Base-by-base conservation (phyloP, 2,797 vertebrate genomes). In the Halcyon chelicuti region DNA sequence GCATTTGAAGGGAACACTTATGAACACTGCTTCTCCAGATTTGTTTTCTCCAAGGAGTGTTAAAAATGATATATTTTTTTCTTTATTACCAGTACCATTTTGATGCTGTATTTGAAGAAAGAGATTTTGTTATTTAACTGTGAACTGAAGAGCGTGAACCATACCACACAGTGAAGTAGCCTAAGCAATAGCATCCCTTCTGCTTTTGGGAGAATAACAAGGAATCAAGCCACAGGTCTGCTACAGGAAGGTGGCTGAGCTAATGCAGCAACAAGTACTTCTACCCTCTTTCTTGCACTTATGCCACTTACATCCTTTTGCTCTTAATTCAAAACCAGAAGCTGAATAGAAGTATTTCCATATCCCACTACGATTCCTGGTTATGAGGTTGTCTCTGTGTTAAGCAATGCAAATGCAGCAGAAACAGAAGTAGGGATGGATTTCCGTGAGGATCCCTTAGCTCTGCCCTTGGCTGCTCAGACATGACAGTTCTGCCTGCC, bases 51-150 rank as follows among this genome's bases (percentile, higher is more conserved):
- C 52, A 88, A 90, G 58, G 81, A 95, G 14, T n/a, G 62, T 72
- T 82, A 70, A 54, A 74, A 88, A 86, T 5, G 55, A 58, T 54
- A 12, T 26, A 15, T 63, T 68, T 29, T 31, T 78, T 93, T 85
- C 33, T 66, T 66, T 79, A 76, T 66, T 70, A 23, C 18, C 33
- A 57, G 19, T 37, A 75, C 65, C 19, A 66, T 80, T 95, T 93
- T 65, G 61, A 90, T 86, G 35, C 47, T 55, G 23, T 37, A 63
- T 77, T 95, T 76, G 37, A 91, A 91, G 72, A 94, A 93, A 75
- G 5, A 49, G 33, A 26, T 73, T 95, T 93, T 73, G 26, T 82
- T 93, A 67, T 67, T 90, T 74, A 76, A 14, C 44, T 3, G 3
- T 79, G 66, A 71, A 74, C 28, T 61, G 52, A 55, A 58, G 5